Conservation (phyloP, 2,797 vertebrate species). For the Coranthus polyacanthus region DNA sequence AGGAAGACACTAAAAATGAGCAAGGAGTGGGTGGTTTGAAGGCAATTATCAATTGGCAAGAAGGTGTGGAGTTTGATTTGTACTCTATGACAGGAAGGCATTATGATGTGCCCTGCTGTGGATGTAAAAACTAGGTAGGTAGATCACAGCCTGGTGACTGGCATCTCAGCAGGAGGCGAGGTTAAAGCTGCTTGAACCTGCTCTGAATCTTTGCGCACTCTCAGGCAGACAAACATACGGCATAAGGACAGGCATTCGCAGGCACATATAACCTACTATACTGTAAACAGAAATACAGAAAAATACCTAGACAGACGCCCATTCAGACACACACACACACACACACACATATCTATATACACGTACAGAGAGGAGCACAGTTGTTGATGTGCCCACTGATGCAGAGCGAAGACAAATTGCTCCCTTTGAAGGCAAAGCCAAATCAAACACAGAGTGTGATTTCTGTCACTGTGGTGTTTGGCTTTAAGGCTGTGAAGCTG, state of each 20-base stretch:
- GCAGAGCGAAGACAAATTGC: conserved; percentile 80
- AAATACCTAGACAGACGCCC: conserved; percentile 24
- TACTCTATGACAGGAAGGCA: conserved; percentile 60
- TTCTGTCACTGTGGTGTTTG: conserved; percentile 75
- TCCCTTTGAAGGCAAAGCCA: conserved; percentile 78
- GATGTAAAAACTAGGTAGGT: conserved; percentile 57
- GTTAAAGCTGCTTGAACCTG: conserved; percentile 62
- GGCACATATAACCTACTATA: conserved; percentile 27
- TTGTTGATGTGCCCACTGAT: conserved; percentile 77
- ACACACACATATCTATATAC: neutral
- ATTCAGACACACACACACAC: conserved; percentile 6
- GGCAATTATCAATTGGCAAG: conserved; percentile 56
- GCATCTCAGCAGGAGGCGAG: conserved; percentile 66
- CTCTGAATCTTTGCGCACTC: conserved; percentile 32
- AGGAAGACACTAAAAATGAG: conserved; percentile 15
- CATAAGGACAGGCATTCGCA: conserved; percentile 16
- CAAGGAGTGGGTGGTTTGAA: conserved; percentile 29
- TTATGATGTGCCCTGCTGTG: conserved; percentile 62
- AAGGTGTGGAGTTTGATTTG: conserved; percentile 43
- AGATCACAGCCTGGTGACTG: conserved; percentile 67
- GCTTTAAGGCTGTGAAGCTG: conserved; percentile 66
- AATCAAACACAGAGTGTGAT: conserved; percentile 76
- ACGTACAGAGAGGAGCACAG: conserved; percentile 37
- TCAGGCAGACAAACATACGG: conserved; percentile 12
- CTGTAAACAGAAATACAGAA: conserved; percentile 45